phyloP scores from a whole-genome alignment of 2,113 vertebrate species.

The Antigone vipio region DNA sequence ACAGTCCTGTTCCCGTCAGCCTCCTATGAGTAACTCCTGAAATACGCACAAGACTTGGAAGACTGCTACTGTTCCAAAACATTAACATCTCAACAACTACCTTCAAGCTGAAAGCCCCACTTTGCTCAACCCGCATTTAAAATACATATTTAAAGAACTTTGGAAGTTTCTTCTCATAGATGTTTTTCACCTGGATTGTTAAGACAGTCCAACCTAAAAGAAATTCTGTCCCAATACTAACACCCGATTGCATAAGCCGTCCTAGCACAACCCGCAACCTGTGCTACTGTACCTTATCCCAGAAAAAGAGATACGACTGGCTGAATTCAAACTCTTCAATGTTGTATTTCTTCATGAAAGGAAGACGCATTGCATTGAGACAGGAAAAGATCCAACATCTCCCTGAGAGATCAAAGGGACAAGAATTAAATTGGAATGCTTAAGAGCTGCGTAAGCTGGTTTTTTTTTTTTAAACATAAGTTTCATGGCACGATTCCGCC shows the following conservation, averaged over 20 bases:
- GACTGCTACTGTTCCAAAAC: background rate
- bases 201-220: background rate
- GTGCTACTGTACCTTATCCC: slow-evolving; percentile 89
- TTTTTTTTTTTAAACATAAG: background rate
- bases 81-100: background rate
- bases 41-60: fast-evolving
- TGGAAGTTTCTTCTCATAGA: fast-evolving
- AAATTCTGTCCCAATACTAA: background rate
- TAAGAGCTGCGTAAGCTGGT: background rate
- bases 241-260: background rate
- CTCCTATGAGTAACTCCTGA: background rate
- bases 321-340: slow-evolving; percentile 99
- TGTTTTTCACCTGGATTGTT: background rate
- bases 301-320: slow-evolving; percentile 96
- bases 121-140: background rate
- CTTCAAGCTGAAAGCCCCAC: background rate
- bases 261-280: background rate
- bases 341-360: slow-evolving; percentile 97
- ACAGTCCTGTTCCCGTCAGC: fast-evolving
- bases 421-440: background rate
- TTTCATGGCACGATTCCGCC: background rate
- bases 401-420: slow-evolving; percentile 77
- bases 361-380: slow-evolving; percentile 96
- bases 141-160: background rate
- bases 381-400: slow-evolving; percentile 99